Percentiles rank a stretch among this genome's conserved stretches.
These are phyloP conservation scores for Meloidogyne exigua DNA, from an alignment of 1,140 invertebrate genomes.

Conservation along the genomic window DNA sequence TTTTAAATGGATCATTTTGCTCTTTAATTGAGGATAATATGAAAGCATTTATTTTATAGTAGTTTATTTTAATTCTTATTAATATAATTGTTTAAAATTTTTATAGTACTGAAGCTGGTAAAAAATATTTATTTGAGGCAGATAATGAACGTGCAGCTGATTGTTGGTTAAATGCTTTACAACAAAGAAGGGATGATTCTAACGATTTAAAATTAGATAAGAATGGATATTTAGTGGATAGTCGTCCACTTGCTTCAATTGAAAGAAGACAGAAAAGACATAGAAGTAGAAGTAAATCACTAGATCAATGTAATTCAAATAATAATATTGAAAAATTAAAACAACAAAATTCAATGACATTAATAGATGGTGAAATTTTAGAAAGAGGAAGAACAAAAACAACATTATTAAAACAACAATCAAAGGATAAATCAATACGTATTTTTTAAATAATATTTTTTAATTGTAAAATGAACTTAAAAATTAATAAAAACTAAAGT, in stretches of 20 bases:
- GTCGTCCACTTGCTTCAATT: slow-evolving; percentile 7
- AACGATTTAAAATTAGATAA: not conserved
- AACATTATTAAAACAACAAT: not conserved
- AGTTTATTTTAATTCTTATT: not conserved
- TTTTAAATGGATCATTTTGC: slow-evolving; percentile 41
- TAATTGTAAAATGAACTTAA: not conserved
- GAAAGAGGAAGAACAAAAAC: not conserved
- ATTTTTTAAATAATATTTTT: too few relatives aligned
- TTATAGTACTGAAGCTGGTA: slow-evolving; percentile 45
- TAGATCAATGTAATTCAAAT: not conserved
- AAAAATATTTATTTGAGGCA: slow-evolving; percentile 54
- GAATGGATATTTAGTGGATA: not conserved
- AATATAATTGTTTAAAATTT: not conserved
- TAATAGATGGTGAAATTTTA: not conserved
- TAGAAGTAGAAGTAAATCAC: slow-evolving; percentile 27
- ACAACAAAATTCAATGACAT: not conserved
- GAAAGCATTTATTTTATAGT: slow-evolving; percentile 54
- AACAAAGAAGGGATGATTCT: slow-evolving; percentile 44
- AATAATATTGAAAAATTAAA: slow-evolving; percentile 1
- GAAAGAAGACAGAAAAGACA: slow-evolving; percentile 11
- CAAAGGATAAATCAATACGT: not conserved
- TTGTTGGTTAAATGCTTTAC: slow-evolving; percentile 53
- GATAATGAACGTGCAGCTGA: slow-evolving; percentile 52
- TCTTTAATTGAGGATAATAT: slow-evolving; percentile 44
- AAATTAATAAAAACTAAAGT: not conserved